Evolutionary conservation across 53 echinoderm and acorn worm species (phyloP).

Genomic region (Crossaster papposus): DNA sequence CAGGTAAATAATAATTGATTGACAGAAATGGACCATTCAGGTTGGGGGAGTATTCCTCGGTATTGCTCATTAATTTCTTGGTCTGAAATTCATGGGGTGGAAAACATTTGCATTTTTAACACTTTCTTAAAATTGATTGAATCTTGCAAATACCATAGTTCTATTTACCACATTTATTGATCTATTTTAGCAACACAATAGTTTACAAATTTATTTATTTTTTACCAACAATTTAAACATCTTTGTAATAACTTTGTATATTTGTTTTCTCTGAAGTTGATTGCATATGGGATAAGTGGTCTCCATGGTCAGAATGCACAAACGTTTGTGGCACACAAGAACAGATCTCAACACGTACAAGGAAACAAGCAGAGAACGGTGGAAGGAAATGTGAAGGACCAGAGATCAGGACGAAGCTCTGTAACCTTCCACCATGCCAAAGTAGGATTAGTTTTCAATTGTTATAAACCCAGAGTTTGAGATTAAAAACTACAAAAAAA

Average conservation of each 20-base stretch:
- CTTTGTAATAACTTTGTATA: not conserved
- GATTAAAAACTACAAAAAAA: not conserved
- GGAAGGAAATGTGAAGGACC: conserved; percentile 69
- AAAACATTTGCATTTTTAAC: too few species aligned
- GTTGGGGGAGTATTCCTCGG: not conserved
- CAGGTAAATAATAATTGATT: conserved; percentile 61
- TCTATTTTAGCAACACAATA: too few species aligned
- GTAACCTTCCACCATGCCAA: conserved; percentile 58
- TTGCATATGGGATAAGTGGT: conserved; percentile 71
- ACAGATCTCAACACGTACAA: conserved; percentile 37
- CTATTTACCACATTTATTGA: too few species aligned
- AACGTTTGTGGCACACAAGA: conserved; percentile 59
- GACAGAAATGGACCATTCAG: not conserved
- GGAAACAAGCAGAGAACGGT: conserved; percentile 62
- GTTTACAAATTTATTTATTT: too few species aligned
- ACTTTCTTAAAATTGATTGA: too few species aligned
- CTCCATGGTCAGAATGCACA: conserved; percentile 76
- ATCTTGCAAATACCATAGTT: too few species aligned
- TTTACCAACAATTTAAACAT: not conserved
- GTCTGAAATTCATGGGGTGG: too few species aligned
- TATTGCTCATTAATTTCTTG: not conserved
- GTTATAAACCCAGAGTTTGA: not conserved
- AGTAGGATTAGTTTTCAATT: conserved; percentile 36
- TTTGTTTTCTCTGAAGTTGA: conserved; percentile 30
- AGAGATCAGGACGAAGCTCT: conserved; percentile 22